Evolutionary conservation across 2,113 vertebrate genomes (phyloP).

Genomic region (Benitochromis conjunctus): DNA sequence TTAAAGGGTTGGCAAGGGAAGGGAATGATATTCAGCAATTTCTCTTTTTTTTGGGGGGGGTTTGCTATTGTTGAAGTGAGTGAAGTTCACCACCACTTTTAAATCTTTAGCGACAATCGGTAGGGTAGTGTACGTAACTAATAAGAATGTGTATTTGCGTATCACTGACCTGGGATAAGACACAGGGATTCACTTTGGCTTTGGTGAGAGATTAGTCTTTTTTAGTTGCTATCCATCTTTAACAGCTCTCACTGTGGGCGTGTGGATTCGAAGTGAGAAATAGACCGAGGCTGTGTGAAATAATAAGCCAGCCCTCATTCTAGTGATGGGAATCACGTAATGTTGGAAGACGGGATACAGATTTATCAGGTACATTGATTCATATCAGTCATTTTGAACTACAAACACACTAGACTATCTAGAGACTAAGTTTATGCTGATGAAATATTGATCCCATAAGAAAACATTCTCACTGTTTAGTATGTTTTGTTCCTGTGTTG

Average conservation of each 20-base stretch:
- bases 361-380: not conserved
- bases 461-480: not conserved
- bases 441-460: not conserved
- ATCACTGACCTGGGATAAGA: slow-evolving; percentile 25
- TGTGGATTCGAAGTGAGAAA: slow-evolving; percentile 62
- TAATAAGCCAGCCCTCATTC: slow-evolving; percentile 40
- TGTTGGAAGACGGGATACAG: not conserved
- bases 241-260: slow-evolving; percentile 56
- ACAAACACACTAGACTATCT: not conserved
- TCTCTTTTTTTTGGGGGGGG: not conserved
- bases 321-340: slow-evolving; percentile 14
- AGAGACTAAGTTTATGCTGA: not conserved
- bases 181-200: slow-evolving; percentile 18
- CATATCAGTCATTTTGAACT: not conserved
- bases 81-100: slow-evolving; percentile 1
- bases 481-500: not conserved
- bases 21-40: slow-evolving; percentile 63
- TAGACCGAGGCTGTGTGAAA: slow-evolving; percentile 61
- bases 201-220: slow-evolving; percentile 16
- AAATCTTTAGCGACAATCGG: not conserved
- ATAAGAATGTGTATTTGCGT: not conserved
- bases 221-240: slow-evolving; percentile 38
- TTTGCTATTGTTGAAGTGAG: slow-evolving; percentile 18
- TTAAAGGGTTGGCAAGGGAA: slow-evolving; percentile 40
- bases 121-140: not conserved